phyloP scores from a whole-genome alignment of 2,113 vertebrate genomes.

The Tupaia tana region DNA sequence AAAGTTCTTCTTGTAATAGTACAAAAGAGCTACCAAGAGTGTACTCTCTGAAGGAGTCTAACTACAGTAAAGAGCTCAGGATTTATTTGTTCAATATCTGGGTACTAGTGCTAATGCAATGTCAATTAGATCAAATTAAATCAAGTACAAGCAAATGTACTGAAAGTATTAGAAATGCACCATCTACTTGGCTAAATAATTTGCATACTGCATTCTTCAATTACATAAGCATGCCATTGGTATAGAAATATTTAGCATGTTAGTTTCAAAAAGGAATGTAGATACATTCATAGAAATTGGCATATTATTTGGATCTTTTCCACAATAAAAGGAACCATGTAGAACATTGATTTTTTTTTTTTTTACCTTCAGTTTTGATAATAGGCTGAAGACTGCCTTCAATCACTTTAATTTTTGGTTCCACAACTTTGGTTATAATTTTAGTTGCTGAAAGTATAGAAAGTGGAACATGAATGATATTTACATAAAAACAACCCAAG shows the following conservation, averaged over 20 bases:
- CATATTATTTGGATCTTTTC: conserved; percentile 46
- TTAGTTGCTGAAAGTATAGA: conserved; percentile 87
- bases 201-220: conserved; percentile 39
- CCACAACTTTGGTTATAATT: conserved; percentile 84
- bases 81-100: conserved; percentile 13
- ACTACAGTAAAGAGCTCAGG: background rate
- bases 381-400: conserved; percentile 88
- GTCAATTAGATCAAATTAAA: conserved; percentile 55
- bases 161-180: conserved; percentile 73
- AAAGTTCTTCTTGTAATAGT: background rate
- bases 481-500: conserved; percentile 58
- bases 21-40: background rate
- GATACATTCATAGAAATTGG: conserved; percentile 67
- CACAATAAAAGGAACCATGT: conserved; percentile 47
- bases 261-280: conserved; percentile 78
- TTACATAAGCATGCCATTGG: conserved; percentile 69
- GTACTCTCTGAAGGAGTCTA: background rate
- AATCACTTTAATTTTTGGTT: conserved; percentile 89
- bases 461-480: conserved; percentile 82
- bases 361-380: conserved; percentile 88
- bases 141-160: conserved; percentile 81
- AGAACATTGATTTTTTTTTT: conserved; percentile 70
- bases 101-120: conserved; percentile 13
- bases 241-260: conserved; percentile 70
- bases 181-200: conserved; percentile 12